Evolutionary conservation across 2,888 invertebrate species (phyloP).

Genomic region (Mythimna albipuncta): DNA sequence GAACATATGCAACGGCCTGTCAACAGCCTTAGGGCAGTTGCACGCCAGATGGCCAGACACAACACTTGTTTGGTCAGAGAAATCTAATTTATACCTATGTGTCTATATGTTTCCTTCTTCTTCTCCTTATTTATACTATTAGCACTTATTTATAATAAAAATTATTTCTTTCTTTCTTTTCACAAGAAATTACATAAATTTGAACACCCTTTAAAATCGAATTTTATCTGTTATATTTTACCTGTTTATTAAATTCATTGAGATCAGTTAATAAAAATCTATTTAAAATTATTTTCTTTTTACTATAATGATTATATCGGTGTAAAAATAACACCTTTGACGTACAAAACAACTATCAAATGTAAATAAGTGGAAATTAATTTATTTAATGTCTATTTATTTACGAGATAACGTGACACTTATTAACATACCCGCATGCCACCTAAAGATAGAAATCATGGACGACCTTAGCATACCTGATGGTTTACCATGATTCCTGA

Average conservation of each 20-base stretch:
- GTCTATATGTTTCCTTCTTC: too few relatives aligned
- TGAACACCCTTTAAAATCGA: too few relatives aligned
- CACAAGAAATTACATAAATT: too few relatives aligned
- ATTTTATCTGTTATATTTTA: too few relatives aligned
- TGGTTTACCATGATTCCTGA: slow-evolving; percentile 7
- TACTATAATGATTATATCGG: neutral
- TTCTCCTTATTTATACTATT: too few relatives aligned
- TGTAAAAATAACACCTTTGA: slow-evolving; percentile 1
- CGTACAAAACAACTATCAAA: slow-evolving; percentile 32
- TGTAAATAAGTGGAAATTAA: slow-evolving; percentile 43
- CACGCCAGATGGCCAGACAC: too few relatives aligned
- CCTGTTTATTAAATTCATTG: neutral
- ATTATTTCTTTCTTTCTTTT: too few relatives aligned
- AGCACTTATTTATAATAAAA: too few relatives aligned
- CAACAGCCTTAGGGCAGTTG: too few relatives aligned
- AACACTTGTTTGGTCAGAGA: too few relatives aligned
- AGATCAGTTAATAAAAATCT: slow-evolving; percentile 1
- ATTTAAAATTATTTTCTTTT: neutral
- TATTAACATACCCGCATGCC: slow-evolving; percentile 46
- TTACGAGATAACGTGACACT: slow-evolving; percentile 2
- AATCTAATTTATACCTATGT: too few relatives aligned
- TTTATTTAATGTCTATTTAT: slow-evolving; percentile 27
- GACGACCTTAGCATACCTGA: slow-evolving; percentile 27
- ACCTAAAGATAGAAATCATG: slow-evolving; percentile 11
- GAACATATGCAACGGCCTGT: too few relatives aligned